A percentile compares a stretch with the other conserved stretches of the same genome.
Conservation (phyloP, 2,888 invertebrate genomes). For the Drosophila nigritarsus region DNA sequence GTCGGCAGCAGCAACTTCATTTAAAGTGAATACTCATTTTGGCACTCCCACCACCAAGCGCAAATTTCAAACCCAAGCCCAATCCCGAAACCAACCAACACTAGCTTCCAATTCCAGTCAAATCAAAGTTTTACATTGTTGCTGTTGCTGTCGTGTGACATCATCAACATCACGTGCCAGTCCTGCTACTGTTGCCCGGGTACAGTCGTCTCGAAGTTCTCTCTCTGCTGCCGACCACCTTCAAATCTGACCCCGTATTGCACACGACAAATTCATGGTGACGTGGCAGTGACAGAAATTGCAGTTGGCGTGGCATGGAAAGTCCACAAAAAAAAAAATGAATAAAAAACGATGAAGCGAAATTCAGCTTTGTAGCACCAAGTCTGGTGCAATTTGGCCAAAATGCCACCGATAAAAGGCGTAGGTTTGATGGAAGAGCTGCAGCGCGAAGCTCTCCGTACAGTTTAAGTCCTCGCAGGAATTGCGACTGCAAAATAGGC, state of each 20-base stretch:
- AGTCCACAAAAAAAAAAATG: constrained; percentile 19
- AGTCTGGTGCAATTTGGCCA: constrained; percentile 29
- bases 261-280: constrained; percentile 30
- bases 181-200: constrained; percentile 22
- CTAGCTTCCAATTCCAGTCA: constrained; percentile 13
- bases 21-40: constrained; percentile 57
- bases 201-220: constrained; percentile 44
- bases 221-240: constrained; percentile 8
- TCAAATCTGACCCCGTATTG: constrained; percentile 14
- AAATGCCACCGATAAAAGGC: constrained; percentile 34
- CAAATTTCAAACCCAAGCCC: not conserved
- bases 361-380: constrained; percentile 38
- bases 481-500: constrained; percentile 36
- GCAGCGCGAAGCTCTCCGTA: not conserved
- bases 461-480: constrained; percentile 11
- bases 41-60: not conserved
- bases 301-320: constrained; percentile 55
- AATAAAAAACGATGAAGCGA: not conserved
- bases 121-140: constrained; percentile 49
- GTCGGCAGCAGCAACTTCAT: constrained; percentile 55
- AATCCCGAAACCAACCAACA: not conserved
- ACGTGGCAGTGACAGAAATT: constrained; percentile 68
- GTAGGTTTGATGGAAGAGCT: constrained; percentile 42
- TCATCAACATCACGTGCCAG: constrained; percentile 60
- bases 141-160: constrained; percentile 50